Percentiles rank a stretch among this genome's conserved stretches.
Conservation (phyloP, 2,113 vertebrate genomes). For the Eurypyga helias region DNA sequence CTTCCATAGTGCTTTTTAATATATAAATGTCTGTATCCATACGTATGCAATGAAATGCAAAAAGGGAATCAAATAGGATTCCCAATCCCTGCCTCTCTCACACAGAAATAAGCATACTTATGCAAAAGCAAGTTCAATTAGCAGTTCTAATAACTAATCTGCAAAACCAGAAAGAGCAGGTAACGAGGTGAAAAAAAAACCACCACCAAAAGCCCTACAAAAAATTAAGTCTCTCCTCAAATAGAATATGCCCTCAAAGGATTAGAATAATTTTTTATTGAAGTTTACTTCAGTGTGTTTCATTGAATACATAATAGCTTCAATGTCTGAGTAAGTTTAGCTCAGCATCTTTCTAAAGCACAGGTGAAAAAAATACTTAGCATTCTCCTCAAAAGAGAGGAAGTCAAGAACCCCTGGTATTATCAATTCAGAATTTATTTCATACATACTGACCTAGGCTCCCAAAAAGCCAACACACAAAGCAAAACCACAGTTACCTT, state of each 20-base stretch:
- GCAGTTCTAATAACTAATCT: background rate
- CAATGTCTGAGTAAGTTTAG: background rate
- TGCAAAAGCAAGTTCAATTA: background rate
- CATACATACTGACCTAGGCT: background rate
- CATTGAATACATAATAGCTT: background rate
- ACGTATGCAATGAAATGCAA: background rate
- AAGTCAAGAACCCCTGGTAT: background rate
- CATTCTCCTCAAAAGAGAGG: background rate
- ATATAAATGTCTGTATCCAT: background rate
- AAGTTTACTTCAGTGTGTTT: background rate
- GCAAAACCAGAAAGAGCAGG: background rate
- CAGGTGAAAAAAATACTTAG: background rate
- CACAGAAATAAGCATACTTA: background rate
- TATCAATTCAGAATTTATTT: background rate
- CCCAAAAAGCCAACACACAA: background rate
- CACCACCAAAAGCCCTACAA: background rate
- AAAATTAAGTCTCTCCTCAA: background rate
- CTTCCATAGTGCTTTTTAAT: background rate
- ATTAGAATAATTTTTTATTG: background rate
- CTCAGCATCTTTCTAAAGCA: background rate
- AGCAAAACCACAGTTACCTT: slow-evolving; percentile 78
- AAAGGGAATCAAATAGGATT: background rate
- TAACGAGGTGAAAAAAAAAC: fast-evolving
- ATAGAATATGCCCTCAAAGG: background rate
- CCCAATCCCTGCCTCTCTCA: background rate